Base-by-base conservation (phyloP, 2,797 vertebrate genomes). In the Neopelma chrysocephalum region DNA sequence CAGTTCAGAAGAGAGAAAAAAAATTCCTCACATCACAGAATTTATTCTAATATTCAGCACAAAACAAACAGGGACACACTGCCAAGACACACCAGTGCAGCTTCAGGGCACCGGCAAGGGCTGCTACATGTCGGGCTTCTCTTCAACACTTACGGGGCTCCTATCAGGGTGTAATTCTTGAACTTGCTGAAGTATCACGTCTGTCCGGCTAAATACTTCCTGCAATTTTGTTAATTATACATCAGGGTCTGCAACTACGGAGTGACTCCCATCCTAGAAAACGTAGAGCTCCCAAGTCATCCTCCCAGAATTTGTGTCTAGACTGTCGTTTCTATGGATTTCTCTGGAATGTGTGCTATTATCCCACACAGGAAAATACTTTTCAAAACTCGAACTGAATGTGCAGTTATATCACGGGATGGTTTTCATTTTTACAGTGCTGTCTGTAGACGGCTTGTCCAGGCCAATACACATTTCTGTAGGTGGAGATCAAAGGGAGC, bases 181-280 rank as follows among this genome's bases (percentile, higher is more conserved):
- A 95, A 87, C 66, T 82, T 62, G 80, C 69, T 84, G 86, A 77
- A 80, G 64, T n/a, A 48, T 73, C 65, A 81, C 0, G 6, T 66
- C 88, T 83, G 60, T 65, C 92, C 19, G 1, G 43, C 27, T 91
- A 93, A 95, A 86, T 16, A 50, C 94, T 94, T 96, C 92, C 89
- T 94, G 48, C 62, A 87, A 75, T 83, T 97, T 79, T 92, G 38
- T 76, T 96, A 95, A 96, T 92, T 90, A 93, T 22, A 86, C 7
- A 23, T 72, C 79, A 85, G 86, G 64, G 78, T 81, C 71, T 95
- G 58, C 87, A 76, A 45, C 83, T 60, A 29, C 18, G 2, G 18
- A 81, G 21, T 20, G 56, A 79, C 77, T 89, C 82, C 77, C 78
- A 88, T 47, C 60, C 75, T 32, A 38, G 69, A 47, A 43, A 72